These are phyloP conservation scores for Varanus salvator DNA, from an alignment of 2,113 vertebrate genomes.

Conservation along the genomic window DNA sequence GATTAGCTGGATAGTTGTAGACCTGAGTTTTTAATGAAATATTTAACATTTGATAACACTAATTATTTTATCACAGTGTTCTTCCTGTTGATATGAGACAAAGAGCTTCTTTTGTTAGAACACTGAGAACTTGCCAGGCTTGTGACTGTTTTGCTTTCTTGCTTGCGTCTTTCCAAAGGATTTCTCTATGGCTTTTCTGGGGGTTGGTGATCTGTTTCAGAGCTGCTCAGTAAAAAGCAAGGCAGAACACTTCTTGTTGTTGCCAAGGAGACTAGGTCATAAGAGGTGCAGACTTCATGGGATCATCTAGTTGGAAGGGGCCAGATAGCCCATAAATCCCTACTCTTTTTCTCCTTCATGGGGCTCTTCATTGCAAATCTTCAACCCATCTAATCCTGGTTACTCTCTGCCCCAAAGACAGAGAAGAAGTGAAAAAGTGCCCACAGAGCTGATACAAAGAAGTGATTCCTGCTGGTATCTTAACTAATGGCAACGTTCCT, in stretches of 20 bases:
- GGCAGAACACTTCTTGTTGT: not conserved
- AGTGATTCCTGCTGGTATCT: not conserved
- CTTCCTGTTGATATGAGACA: not conserved
- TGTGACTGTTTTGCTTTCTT: not conserved
- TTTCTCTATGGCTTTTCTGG: not conserved
- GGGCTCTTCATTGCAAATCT: not conserved
- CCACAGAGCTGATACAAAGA: not conserved
- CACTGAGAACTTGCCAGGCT: not conserved
- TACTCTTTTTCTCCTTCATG: not conserved
- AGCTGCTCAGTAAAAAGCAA: not conserved
- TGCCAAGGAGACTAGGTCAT: not conserved
- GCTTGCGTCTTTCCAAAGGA: conserved; percentile 1
- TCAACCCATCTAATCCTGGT: not conserved
- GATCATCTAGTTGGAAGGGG: not conserved
- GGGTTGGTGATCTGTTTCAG: not conserved
- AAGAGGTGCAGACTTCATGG: not conserved
- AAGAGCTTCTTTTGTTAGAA: not conserved
- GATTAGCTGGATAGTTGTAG: not conserved
- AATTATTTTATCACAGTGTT: not conserved
- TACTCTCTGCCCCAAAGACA: not conserved
- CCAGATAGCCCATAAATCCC: not conserved
- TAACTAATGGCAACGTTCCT: not conserved
- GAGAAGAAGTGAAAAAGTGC: not conserved
- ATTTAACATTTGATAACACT: conserved; percentile 1
- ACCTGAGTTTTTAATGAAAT: conserved; percentile 10